phyloP scores from a whole-genome alignment of 2,113 vertebrate genomes.

The Pluvialis apricaria region DNA sequence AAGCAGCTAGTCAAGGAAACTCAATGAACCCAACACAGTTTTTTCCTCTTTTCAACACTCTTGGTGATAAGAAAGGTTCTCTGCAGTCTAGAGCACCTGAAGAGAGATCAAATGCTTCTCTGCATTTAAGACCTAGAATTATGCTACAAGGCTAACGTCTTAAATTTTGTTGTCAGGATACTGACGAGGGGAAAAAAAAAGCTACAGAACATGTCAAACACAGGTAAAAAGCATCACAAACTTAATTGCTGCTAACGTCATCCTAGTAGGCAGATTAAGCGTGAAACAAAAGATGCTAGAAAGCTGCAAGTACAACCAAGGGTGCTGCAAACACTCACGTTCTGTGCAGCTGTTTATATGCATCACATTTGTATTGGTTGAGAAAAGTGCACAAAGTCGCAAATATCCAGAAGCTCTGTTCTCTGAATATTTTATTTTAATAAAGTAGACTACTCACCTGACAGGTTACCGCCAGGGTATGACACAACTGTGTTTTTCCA shows the following conservation, averaged over 20 bases:
- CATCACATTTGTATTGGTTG: not conserved
- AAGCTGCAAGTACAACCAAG: not conserved
- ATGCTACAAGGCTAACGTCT: rapidly evolving
- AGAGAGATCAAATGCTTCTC: not conserved
- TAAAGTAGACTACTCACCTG: conserved; percentile 74
- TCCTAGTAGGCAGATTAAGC: not conserved
- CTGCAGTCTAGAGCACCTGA: not conserved
- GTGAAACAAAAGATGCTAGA: not conserved
- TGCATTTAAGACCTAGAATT: not conserved
- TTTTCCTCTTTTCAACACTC: not conserved
- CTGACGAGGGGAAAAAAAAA: too few species aligned
- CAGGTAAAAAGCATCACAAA: not conserved
- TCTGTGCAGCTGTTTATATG: not conserved
- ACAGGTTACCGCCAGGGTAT: conserved; percentile 95
- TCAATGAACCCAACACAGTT: not conserved
- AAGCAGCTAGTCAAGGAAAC: not conserved
- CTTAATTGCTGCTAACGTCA: not conserved
- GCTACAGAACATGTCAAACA: not conserved
- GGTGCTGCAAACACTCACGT: not conserved
- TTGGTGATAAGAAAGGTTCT: not conserved
- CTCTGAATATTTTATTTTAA: rapidly evolving
- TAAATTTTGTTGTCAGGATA: not conserved
- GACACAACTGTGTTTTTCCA: conserved; percentile 96
- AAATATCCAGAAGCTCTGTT: not conserved
- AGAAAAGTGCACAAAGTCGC: not conserved